Conservation (phyloP, 2,797 vertebrate species). For the Phoxinus dragarum region DNA sequence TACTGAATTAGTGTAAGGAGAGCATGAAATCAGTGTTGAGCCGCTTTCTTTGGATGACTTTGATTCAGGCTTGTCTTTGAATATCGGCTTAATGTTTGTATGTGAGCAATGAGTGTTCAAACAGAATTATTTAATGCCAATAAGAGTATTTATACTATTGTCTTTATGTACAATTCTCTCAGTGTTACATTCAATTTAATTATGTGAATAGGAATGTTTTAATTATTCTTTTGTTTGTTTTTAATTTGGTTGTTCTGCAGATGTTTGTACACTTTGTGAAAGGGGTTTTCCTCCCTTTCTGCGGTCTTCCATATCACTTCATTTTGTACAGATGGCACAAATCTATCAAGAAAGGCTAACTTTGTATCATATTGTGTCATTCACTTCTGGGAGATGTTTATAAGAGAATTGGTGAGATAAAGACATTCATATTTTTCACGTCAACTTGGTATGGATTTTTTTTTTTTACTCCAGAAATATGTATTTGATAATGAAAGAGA, state of each 20-base stretch:
- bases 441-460: slow-evolving; percentile 68
- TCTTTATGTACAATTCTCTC: slow-evolving; percentile 57
- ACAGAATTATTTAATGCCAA: slow-evolving; percentile 43
- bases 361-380: slow-evolving; percentile 84
- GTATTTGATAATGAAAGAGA: neutral
- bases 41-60: slow-evolving; percentile 38
- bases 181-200: slow-evolving; percentile 59
- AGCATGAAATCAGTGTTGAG: slow-evolving; percentile 50
- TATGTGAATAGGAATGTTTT: slow-evolving; percentile 66
- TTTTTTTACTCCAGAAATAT: slow-evolving; percentile 42
- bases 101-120: slow-evolving; percentile 26
- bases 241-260: slow-evolving; percentile 55
- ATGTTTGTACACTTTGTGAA: slow-evolving; percentile 69
- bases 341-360: slow-evolving; percentile 74
- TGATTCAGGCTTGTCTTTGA: slow-evolving; percentile 47
- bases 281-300: slow-evolving; percentile 73
- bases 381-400: slow-evolving; percentile 82
- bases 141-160: slow-evolving; percentile 58
- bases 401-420: slow-evolving; percentile 84
- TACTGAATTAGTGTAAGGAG: slow-evolving; percentile 19
- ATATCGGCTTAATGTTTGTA: slow-evolving; percentile 49
- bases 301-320: slow-evolving; percentile 76
- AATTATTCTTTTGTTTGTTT: slow-evolving; percentile 58
- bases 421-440: slow-evolving; percentile 86
- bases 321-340: slow-evolving; percentile 79